Percentiles rank a stretch among this genome's conserved stretches.
Evolutionary conservation across 2,113 vertebrate genomes (phyloP).

Genomic region (Prochilodus magdalenae): DNA sequence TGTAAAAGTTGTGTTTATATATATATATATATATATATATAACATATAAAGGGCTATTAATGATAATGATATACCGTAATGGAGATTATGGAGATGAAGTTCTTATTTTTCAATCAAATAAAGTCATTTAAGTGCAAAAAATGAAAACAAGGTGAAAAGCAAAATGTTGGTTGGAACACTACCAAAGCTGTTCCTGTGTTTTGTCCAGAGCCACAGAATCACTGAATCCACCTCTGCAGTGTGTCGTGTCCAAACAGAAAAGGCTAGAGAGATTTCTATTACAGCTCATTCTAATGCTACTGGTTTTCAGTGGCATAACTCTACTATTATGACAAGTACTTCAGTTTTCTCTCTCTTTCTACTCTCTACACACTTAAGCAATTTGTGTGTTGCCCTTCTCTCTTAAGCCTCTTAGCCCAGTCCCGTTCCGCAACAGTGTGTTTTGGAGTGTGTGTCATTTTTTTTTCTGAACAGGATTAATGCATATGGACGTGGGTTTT

Average conservation of each 20-base stretch:
- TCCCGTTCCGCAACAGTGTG: constrained; percentile 28
- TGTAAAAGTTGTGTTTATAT: too few species aligned
- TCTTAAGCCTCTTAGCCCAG: constrained; percentile 49
- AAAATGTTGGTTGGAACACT: too few species aligned
- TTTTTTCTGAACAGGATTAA: constrained; percentile 45
- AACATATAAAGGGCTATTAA: too few species aligned
- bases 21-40: too few species aligned
- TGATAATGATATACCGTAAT: too few species aligned
- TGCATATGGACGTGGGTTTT: constrained; percentile 14
- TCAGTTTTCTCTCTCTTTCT: background rate
- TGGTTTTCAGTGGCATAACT: constrained; percentile 13
- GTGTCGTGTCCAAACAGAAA: background rate
- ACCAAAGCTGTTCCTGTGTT: too few species aligned
- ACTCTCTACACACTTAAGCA: constrained; percentile 8
- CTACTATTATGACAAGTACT: constrained; percentile 32
- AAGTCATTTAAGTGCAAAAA: too few species aligned
- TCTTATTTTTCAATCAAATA: too few species aligned
- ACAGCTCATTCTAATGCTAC: background rate
- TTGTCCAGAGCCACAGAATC: too few species aligned
- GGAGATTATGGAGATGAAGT: too few species aligned
- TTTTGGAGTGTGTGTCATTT: constrained; percentile 48
- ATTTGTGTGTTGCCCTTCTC: constrained; percentile 26
- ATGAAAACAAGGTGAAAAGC: too few species aligned
- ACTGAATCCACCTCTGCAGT: too few species aligned
- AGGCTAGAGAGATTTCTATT: background rate